phyloP scores from a whole-genome alignment of 2,888 invertebrate species.

The Hartigia nigra region DNA sequence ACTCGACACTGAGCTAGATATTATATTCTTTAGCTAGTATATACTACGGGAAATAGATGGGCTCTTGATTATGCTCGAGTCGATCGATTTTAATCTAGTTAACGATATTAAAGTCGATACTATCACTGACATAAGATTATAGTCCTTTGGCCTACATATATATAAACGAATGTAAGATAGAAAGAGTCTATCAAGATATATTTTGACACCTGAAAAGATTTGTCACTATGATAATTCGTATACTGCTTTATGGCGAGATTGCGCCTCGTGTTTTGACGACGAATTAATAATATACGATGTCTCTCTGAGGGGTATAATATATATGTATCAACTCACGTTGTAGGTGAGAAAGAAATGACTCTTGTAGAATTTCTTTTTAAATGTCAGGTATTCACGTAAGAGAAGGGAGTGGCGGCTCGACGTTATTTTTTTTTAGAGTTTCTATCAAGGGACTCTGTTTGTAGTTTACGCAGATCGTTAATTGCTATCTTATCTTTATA shows the following conservation, averaged over 20 bases:
- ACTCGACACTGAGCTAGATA: constrained; percentile 22
- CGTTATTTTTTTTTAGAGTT: not conserved
- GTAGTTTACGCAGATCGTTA: not conserved
- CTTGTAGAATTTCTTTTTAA: not conserved
- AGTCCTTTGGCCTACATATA: not conserved
- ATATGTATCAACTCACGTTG: not conserved
- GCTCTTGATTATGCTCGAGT: not conserved
- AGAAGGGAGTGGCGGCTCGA: not conserved
- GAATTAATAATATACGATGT: not conserved
- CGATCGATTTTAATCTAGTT: not conserved
- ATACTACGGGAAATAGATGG: not conserved
- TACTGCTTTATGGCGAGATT: not conserved
- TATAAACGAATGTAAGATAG: not conserved
- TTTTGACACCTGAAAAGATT: not conserved
- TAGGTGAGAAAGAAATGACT: not conserved
- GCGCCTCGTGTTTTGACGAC: not conserved
- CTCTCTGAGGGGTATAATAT: not conserved
- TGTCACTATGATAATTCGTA: not conserved
- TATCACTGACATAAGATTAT: not conserved
- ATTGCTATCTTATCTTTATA: not conserved
- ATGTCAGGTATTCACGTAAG: not conserved
- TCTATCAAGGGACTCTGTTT: not conserved
- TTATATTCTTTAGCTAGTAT: constrained; percentile 2
- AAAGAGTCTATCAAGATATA: not conserved
- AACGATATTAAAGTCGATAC: not conserved